These are phyloP conservation scores for Cochlearius cochlearius DNA, from an alignment of 2,113 vertebrate genomes.

Conservation along the genomic window DNA sequence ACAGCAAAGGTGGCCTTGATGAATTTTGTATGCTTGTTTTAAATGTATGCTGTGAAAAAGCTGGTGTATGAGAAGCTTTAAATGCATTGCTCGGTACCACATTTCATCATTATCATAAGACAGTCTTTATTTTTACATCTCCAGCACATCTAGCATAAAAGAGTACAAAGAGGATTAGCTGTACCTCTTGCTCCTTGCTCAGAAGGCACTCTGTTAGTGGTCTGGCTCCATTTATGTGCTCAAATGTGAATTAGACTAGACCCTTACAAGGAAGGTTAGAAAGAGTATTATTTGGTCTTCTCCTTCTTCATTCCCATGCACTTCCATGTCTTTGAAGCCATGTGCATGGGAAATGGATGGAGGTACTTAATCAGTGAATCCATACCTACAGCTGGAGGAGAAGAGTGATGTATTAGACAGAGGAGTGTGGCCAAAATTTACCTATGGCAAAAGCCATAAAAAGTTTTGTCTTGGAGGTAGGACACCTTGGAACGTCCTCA, in stretches of 20 bases:
- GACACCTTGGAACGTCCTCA: neutral
- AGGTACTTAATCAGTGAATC: neutral
- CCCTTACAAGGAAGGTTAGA: neutral
- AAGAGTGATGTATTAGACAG: neutral
- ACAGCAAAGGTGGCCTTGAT: neutral
- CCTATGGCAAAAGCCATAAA: neutral
- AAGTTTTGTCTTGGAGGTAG: neutral
- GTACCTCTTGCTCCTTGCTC: neutral
- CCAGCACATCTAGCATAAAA: neutral
- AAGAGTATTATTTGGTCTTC: neutral
- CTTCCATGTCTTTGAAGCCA: neutral
- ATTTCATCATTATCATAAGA: conserved; percentile 44
- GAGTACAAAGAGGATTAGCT: neutral
- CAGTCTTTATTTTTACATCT: conserved; percentile 23
- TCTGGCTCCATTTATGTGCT: neutral
- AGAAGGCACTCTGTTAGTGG: neutral
- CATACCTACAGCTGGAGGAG: neutral
- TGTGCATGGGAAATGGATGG: neutral
- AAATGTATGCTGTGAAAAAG: conserved; percentile 27
- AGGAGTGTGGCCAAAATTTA: neutral
- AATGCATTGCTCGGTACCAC: conserved; percentile 9
- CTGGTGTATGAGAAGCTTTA: conserved; percentile 44
- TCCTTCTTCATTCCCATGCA: neutral
- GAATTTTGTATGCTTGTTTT: conserved; percentile 23
- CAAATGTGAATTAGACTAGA: neutral